A percentile compares a stretch with the other conserved stretches of the same genome.
Evolutionary conservation across 1,140 invertebrate genomes (phyloP).

Genomic region (Drosophila miranda): DNA sequence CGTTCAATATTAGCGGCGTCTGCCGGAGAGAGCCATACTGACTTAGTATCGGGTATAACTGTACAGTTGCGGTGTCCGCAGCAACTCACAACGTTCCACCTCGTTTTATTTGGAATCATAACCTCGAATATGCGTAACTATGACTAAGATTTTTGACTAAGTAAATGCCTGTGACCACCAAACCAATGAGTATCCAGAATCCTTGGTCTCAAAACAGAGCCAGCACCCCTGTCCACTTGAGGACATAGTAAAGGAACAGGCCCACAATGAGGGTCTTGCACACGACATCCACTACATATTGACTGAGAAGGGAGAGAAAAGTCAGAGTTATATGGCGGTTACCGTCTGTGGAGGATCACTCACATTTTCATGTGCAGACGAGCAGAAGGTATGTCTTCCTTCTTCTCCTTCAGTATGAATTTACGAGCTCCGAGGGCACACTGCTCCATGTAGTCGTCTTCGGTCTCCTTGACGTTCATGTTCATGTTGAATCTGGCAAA

Average conservation of each 20-base stretch:
- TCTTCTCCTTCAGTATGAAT: slow-evolving; percentile 92
- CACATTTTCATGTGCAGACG: slow-evolving; percentile 89
- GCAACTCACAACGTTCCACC: too few species aligned
- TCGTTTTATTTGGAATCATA: slow-evolving; percentile 66
- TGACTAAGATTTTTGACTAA: slow-evolving; percentile 56
- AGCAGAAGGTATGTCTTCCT: slow-evolving; percentile 89
- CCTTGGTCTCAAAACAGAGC: slow-evolving; percentile 46
- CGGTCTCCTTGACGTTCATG: slow-evolving; percentile 84
- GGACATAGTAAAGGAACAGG: slow-evolving; percentile 66
- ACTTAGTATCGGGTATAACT: too few species aligned
- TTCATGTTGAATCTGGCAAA: slow-evolving; percentile 86
- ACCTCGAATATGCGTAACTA: slow-evolving; percentile 58
- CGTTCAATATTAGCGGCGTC: too few species aligned
- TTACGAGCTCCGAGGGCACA: slow-evolving; percentile 88
- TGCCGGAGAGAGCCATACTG: too few species aligned
- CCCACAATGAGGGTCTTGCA: slow-evolving; percentile 77
- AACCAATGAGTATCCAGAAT: slow-evolving; percentile 25
- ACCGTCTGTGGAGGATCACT: neutral
- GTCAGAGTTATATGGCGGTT: neutral
- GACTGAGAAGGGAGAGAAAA: slow-evolving; percentile 36
- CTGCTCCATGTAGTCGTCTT: slow-evolving; percentile 86
- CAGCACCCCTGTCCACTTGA: slow-evolving; percentile 75
- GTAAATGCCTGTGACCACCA: slow-evolving; percentile 70
- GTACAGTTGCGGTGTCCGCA: too few species aligned
- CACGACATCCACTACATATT: slow-evolving; percentile 65